Evolutionary conservation across 92 coral and sea anemone genomes (phyloP), one percentile per base, ranked within the genome.

Genomic region (Virgularia gustaviana): DNA sequence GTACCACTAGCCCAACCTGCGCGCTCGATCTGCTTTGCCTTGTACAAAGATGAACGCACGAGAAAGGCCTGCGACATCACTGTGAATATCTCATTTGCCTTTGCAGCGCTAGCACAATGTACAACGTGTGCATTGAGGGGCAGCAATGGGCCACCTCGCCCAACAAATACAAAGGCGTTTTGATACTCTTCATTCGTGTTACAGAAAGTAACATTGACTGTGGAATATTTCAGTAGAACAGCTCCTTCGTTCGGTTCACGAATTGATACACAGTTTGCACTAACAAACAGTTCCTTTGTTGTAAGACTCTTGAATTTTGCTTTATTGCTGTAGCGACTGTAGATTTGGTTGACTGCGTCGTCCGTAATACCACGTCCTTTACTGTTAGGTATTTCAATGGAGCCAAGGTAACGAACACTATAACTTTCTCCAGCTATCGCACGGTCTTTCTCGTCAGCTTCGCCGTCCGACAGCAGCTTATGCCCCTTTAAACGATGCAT

Each of bases 351-450:
- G 1, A 89, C 96, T 7, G 96, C 92, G 8, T 78, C 78, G 58
- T 89, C 89, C 9, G 98, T 92, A 59, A 85, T 86, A 12, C 94
- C 96, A 61, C 89, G 89, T 34, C 98, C 98, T 9, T 89, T 89
- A 12, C 57, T 67, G 29, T 79, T 81, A 16, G 87, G 82, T 1
- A 92, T 96, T 39, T 87, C 96, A 27, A 79, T 74, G 1, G 94
- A 82, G 2, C 98, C 96, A 47, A 89, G 75, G 56, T 86, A 92
- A 34, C 87, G 96, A 4, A 89, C 94, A 30, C 27, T 16, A 64
- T 43, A 89, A 39, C 88, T 87, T 9, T 79, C 83, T 7, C 98
- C 98, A 12, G 94, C 98, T 13, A 92, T 66, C 0, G 85, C 72
- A 25, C 76, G 85, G 53, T 92, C 98, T 49, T 92, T 82, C 49